phyloP scores from a whole-genome alignment of 2,888 invertebrate species.

The Metellina segmentata region DNA sequence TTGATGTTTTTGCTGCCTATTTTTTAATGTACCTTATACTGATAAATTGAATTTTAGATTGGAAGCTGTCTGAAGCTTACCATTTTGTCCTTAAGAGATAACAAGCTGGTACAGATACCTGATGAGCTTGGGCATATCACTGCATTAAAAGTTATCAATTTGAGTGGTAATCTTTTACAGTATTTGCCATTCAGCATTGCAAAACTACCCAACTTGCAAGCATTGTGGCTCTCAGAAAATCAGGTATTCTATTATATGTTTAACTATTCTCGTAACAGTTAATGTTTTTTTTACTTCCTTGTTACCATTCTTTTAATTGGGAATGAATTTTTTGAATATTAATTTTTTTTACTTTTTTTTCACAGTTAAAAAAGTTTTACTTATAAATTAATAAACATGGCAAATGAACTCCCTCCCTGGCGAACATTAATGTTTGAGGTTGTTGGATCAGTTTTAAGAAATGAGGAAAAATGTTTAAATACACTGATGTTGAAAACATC shows the following conservation, averaged over 20 bases:
- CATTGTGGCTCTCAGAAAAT: slow-evolving; percentile 96
- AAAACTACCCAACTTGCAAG: slow-evolving; percentile 86
- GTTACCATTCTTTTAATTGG: slow-evolving; percentile 16
- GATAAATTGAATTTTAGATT: slow-evolving; percentile 81
- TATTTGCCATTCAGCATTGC: slow-evolving; percentile 92
- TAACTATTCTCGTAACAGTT: background rate
- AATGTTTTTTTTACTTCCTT: background rate
- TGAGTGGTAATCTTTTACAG: slow-evolving; percentile 90
- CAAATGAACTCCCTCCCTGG: too few species aligned
- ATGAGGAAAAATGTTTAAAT: too few species aligned
- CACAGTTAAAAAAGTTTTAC: too few species aligned
- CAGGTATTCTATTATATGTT: slow-evolving; percentile 80
- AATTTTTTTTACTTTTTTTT: too few species aligned
- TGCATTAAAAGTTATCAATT: slow-evolving; percentile 90
- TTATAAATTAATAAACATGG: too few species aligned
- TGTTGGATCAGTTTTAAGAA: too few species aligned
- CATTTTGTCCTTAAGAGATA: slow-evolving; percentile 91
- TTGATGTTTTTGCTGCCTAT: background rate
- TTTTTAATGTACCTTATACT: background rate
- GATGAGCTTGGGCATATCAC: slow-evolving; percentile 94
- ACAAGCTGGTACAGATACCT: slow-evolving; percentile 90
- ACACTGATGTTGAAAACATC: too few species aligned
- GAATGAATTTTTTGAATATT: too few species aligned
- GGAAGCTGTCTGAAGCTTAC: slow-evolving; percentile 92
- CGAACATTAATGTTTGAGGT: too few species aligned